Conservation (phyloP, 2,797 vertebrate genomes). For the Anabacerthia variegaticeps region DNA sequence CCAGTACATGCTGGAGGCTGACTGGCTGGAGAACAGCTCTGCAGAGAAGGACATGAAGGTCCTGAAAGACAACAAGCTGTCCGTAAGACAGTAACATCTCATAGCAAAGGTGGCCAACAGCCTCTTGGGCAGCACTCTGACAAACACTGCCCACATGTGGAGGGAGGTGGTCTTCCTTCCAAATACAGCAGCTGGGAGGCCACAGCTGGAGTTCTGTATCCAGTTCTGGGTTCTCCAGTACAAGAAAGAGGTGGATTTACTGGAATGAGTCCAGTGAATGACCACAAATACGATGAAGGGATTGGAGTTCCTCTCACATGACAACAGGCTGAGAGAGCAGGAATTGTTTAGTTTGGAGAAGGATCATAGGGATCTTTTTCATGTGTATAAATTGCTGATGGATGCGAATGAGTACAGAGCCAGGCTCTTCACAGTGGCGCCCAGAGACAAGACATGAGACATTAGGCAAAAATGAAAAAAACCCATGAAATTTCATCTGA, state of each 20-base stretch:
- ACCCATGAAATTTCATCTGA: neutral
- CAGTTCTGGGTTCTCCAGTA: neutral
- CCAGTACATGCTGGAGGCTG: neutral
- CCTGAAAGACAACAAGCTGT: neutral
- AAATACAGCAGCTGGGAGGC: neutral
- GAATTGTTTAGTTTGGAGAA: neutral
- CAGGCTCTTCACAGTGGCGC: neutral
- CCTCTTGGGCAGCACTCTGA: neutral
- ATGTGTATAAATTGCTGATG: neutral
- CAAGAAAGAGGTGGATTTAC: neutral
- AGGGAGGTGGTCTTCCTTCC: neutral
- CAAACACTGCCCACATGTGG: neutral
- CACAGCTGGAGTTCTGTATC: neutral
- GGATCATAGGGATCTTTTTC: neutral
- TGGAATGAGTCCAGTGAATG: neutral
- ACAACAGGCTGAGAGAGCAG: neutral
- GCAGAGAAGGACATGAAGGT: neutral
- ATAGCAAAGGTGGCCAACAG: neutral
- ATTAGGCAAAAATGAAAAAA: neutral
- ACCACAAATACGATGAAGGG: neutral
- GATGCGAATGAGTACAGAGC: neutral
- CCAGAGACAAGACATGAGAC: neutral
- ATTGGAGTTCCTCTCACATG: neutral
- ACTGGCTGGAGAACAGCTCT: neutral
- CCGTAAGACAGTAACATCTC: neutral